phyloP scores from a whole-genome alignment of 2,888 invertebrate genomes.

The Rhimphoctona megacephalus region DNA sequence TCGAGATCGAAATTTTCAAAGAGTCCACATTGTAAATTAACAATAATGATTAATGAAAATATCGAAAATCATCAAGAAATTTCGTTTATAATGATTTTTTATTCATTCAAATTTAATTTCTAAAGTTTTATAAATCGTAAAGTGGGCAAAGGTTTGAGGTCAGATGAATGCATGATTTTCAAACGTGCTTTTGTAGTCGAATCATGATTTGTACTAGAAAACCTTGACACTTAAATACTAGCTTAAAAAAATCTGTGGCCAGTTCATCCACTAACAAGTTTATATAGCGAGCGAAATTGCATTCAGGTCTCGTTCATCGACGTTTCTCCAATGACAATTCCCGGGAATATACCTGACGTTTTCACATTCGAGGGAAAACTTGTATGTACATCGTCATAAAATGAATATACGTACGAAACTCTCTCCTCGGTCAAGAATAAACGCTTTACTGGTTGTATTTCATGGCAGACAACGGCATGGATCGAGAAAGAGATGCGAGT shows the following conservation, averaged over 20 bases:
- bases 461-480: neutral
- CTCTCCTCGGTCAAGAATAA: slow-evolving; percentile 12
- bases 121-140: neutral
- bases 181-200: too few species aligned
- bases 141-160: neutral
- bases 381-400: slow-evolving; percentile 2
- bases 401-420: slow-evolving; percentile 30
- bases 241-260: slow-evolving; percentile 26
- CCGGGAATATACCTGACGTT: slow-evolving; percentile 49
- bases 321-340: slow-evolving; percentile 58
- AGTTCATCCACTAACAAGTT: slow-evolving; percentile 53
- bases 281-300: neutral
- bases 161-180: neutral
- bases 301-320: slow-evolving; percentile 51
- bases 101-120: neutral
- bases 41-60: neutral
- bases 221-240: neutral
- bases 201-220: neutral
- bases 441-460: neutral
- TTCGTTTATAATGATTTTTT: neutral
- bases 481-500: neutral
- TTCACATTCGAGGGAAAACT: slow-evolving; percentile 55
- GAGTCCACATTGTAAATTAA: neutral
- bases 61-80: neutral
- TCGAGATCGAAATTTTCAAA: neutral